Evolutionary conservation across 1,140 invertebrate genomes (phyloP).

Genomic region (Brachionus calyciflorus): DNA sequence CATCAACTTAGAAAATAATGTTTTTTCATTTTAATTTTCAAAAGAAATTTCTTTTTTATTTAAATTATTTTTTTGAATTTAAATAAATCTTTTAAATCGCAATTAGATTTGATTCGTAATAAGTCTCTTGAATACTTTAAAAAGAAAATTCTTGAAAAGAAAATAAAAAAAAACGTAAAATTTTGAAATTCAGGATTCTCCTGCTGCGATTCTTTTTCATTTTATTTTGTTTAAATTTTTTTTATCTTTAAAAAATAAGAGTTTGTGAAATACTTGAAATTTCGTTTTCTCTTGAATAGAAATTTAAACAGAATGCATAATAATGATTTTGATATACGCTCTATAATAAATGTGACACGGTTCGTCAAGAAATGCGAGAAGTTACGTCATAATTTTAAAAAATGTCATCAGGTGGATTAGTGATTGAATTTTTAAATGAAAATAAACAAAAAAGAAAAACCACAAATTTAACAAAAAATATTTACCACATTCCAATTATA

Average conservation of each 20-base stretch:
- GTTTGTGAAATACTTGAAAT: constrained; percentile 17
- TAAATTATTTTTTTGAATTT: constrained; percentile 16
- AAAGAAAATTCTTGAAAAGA: not conserved
- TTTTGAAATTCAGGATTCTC: constrained; percentile 30
- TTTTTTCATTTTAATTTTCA: no score
- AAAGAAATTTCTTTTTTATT: constrained; percentile 23
- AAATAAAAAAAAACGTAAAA: not conserved
- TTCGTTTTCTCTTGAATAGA: not conserved
- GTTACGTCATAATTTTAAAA: constrained; percentile 16
- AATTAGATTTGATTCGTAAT: constrained; percentile 21
- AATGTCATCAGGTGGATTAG: constrained; percentile 21
- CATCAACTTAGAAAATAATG: not conserved
- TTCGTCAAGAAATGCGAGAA: not conserved
- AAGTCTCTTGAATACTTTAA: constrained; percentile 9
- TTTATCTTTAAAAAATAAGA: constrained; percentile 11
- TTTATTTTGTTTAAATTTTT: not conserved
- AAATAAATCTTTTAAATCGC: not conserved
- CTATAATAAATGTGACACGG: constrained; percentile 16
- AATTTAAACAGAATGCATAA: not conserved
- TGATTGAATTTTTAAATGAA: constrained; percentile 3
- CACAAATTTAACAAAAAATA: no score
- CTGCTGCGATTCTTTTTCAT: constrained; percentile 17
- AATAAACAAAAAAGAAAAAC: no score
- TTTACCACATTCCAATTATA: constrained; percentile 22
- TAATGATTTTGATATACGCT: no score